Evolutionary conservation across 2,888 invertebrate species (phyloP).

Genomic region (Poecilobothrus nobilitatus): DNA sequence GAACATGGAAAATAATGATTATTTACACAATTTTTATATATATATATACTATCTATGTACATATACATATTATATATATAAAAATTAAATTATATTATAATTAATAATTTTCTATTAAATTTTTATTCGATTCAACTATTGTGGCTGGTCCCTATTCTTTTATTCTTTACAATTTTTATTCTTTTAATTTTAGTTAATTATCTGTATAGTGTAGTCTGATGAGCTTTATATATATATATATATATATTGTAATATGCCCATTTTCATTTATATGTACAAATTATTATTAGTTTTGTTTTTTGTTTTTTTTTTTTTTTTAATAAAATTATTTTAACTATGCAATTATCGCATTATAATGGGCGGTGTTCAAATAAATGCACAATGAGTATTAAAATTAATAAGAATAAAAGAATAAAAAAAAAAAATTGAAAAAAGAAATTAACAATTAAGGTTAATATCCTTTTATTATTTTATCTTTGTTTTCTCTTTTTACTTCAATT

Average conservation of each 20-base stretch:
- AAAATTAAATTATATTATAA: no score
- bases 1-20: no score
- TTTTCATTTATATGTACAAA: not conserved
- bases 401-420: no score
- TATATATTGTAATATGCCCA: no score
- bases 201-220: not conserved
- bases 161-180: not conserved
- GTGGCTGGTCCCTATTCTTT: no score
- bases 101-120: no score
- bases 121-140: no score
- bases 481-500: not conserved
- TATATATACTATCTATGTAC: no score
- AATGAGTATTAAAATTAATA: not conserved
- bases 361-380: not conserved
- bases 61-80: no score
- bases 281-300: no score
- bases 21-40: no score
- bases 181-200: not conserved
- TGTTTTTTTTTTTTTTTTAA: not conserved
- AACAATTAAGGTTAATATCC: conserved; percentile 4
- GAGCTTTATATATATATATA: no score
- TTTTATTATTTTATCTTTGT: not conserved
- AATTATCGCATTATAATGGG: not conserved
- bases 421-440: not conserved
- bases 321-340: conserved; percentile 1